Base-by-base conservation (phyloP, 2,113 vertebrate species). In the Pontoporia blainvillei region DNA sequence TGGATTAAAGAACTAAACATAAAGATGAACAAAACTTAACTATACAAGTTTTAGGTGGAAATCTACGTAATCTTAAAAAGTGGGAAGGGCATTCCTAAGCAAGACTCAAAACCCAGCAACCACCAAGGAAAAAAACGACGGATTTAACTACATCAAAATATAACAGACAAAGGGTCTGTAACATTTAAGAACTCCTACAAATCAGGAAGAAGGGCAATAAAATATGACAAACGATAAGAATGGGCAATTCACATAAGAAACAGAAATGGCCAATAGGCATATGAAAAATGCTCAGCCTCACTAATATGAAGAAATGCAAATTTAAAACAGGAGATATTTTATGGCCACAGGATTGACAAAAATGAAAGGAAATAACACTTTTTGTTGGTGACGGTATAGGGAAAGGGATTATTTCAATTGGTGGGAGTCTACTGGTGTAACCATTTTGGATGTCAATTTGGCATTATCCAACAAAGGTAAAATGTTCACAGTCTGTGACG, bases 71-170 rank as follows among this genome's bases (percentile, higher is more conserved):
- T 62, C 46, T 82, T 78, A 34, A 93, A 34, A 91, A 82, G 25
- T 83, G 41, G 29, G 25, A 23, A 96, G 89, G 36, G 27, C 76
- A 95, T 86, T 88, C 46, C n/a, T 41, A 91, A 88, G 21, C 18
- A 95, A 73, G 54, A 92, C 54, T 85, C 76, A 89, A 95, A 90
- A 92, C 86, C 23, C 6, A 91, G 25, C 79, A 88, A 81, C 17
- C 29, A 92, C 21, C 83, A 94, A 64, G 17, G 44, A 57, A 91
- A 94, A 57, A 11, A 93, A 78, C 44, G 8, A 72, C 89, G 59
- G 39, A 75, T 52, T 93, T 86, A 79, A 89, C 23, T 11, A 64
- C 31, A 82, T 67, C 34, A 91, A 91, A 96, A 94, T 31, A 31
- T 21, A 44, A 81, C 2, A 86, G 39, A 91, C 8, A 90, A 90